Conservation (phyloP, 92 coral and sea anemone genomes). For the Epizoanthus illoricatus region DNA sequence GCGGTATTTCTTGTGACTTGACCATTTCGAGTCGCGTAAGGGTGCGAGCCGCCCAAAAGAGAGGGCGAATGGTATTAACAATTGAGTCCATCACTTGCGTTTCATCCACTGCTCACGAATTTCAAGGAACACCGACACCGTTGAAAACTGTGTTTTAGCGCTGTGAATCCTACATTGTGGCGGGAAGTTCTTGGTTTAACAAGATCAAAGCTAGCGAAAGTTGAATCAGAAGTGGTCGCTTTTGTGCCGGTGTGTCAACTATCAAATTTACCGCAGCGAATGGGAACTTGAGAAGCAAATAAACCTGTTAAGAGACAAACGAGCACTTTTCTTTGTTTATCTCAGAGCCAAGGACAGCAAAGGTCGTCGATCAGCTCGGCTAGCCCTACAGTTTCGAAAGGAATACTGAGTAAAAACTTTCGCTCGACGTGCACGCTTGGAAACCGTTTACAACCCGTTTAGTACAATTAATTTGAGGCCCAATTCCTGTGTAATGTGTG, state of each 20-base stretch:
- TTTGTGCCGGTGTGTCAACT: constrained; percentile 10
- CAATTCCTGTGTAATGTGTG: constrained; percentile 20
- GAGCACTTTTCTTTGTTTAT: constrained; percentile 28
- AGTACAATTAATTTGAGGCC: neutral
- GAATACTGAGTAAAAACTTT: neutral
- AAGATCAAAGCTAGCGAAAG: constrained; percentile 16
- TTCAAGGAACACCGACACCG: neutral
- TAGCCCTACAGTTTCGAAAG: neutral
- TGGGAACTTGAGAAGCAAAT: constrained; percentile 1
- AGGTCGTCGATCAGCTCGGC: constrained; percentile 13
- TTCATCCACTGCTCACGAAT: neutral
- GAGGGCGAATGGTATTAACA: neutral
- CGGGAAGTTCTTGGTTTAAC: neutral
- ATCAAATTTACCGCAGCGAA: constrained; percentile 13
- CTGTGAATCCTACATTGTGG: neutral
- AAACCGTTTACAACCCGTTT: neutral
- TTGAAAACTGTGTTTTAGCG: neutral
- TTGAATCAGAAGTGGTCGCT: constrained; percentile 1
- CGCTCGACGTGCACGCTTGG: neutral
- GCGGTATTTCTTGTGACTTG: neutral
- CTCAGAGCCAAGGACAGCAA: constrained; percentile 14
- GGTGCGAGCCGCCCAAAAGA: constrained; percentile 6
- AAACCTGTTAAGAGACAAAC: constrained; percentile 24
- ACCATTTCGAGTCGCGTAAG: constrained; percentile 8
- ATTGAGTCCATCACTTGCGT: neutral